A percentile compares a stretch with the other conserved stretches of the same genome.
phyloP scores from a whole-genome alignment of 2,888 invertebrate genomes.

The Conchocele bisecta region DNA sequence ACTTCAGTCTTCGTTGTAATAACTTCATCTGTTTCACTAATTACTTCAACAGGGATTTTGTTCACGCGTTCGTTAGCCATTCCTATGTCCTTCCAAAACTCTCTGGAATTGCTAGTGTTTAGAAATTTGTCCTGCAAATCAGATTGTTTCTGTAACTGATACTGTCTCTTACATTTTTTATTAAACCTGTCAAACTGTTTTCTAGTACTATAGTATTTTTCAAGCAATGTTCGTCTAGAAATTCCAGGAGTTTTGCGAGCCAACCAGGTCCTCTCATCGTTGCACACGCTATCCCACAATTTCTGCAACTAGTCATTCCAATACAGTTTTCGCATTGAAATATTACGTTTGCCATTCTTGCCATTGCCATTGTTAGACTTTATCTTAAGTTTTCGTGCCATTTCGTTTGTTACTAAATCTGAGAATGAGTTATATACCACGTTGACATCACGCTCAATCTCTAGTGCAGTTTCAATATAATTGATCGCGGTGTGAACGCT shows the following conservation, averaged over 20 bases:
- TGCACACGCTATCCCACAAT: conserved; percentile 1
- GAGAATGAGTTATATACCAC: not conserved
- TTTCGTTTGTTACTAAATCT: not conserved
- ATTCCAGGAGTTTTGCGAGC: not conserved
- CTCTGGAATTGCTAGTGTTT: not conserved
- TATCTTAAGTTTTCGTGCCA: not conserved
- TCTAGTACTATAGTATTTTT: not conserved
- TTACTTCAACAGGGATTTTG: not conserved
- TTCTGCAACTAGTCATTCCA: conserved; percentile 1
- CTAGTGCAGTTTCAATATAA: not conserved
- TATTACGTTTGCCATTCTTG: not conserved
- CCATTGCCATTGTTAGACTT: not conserved
- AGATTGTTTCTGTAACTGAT: conserved; percentile 1
- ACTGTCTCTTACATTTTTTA: conserved; percentile 6
- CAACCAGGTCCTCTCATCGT: conserved; percentile 1
- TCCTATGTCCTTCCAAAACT: conserved; percentile 5
- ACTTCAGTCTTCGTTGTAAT: not conserved
- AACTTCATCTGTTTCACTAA: not conserved
- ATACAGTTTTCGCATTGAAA: conserved; percentile 1
- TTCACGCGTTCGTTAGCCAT: conserved; percentile 4
- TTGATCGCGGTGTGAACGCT: too few relatives aligned
- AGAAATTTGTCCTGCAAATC: not conserved
- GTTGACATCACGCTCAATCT: not conserved
- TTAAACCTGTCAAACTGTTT: conserved; percentile 3
- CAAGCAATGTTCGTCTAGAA: not conserved